These are phyloP conservation scores for Lipophrys pholis DNA, from an alignment of 2,113 vertebrate genomes.

Conservation along the genomic window DNA sequence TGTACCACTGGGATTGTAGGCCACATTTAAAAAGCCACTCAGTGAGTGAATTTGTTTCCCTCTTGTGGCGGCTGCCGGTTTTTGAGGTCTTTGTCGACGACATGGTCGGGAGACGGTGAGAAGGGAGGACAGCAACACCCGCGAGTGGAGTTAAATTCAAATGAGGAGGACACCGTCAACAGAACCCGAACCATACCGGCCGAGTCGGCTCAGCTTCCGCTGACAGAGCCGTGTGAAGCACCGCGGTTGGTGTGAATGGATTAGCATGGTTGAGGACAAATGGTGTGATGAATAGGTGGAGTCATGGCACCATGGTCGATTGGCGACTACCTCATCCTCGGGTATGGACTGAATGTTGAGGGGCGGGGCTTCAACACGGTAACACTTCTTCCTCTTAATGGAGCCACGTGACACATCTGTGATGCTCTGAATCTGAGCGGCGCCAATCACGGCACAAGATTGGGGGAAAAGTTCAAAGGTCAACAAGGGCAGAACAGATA, in stretches of 20 bases:
- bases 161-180: background rate
- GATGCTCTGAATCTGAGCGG: slow-evolving; percentile 85
- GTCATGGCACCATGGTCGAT: background rate
- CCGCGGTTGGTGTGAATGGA: background rate
- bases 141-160: background rate
- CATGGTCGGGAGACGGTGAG: background rate
- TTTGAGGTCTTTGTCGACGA: background rate
- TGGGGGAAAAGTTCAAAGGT: slow-evolving; percentile 33
- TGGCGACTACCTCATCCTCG: slow-evolving; percentile 82
- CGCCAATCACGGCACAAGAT: slow-evolving; percentile 11
- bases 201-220: background rate
- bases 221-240: background rate
- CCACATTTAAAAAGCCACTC: background rate
- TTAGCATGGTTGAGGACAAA: slow-evolving; percentile 5
- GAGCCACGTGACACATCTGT: slow-evolving; percentile 81
- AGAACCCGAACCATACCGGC: too few relatives aligned
- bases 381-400: slow-evolving; percentile 77
- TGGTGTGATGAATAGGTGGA: slow-evolving; percentile 17
- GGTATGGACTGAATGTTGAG: slow-evolving; percentile 67
- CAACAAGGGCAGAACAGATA: slow-evolving; percentile 17
- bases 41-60: slow-evolving; percentile 31
- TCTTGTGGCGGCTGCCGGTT: slow-evolving; percentile 36
- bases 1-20: background rate
- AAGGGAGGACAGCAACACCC: background rate
- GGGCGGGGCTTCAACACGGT: slow-evolving; percentile 45